These are phyloP conservation scores for Poecile montanus DNA, from an alignment of 2,797 vertebrate genomes.

Conservation along the genomic window DNA sequence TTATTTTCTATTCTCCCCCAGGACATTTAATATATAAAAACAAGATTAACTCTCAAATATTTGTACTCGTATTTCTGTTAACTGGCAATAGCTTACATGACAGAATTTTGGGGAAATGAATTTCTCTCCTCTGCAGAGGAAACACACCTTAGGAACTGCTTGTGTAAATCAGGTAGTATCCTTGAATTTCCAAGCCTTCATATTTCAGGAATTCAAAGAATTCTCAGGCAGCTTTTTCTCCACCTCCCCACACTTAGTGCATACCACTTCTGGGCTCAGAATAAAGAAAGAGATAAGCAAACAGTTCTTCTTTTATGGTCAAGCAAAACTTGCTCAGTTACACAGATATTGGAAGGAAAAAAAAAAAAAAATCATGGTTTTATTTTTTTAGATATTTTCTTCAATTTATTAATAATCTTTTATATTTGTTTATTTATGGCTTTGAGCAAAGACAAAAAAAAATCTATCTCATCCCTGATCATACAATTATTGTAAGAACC, in stretches of 20 bases:
- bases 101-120: background rate
- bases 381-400: slow-evolving; percentile 75
- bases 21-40: background rate
- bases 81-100: background rate
- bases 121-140: background rate
- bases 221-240: background rate
- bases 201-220: background rate
- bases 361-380: slow-evolving; percentile 58
- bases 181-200: background rate
- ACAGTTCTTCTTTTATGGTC: background rate
- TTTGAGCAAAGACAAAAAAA: slow-evolving; percentile 84
- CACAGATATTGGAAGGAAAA: slow-evolving; percentile 59
- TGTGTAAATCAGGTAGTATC: background rate
- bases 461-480: slow-evolving; percentile 77
- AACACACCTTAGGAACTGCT: background rate
- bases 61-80: background rate
- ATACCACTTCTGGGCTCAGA: background rate
- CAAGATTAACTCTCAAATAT: background rate
- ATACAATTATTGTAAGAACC: slow-evolving; percentile 76
- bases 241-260: background rate
- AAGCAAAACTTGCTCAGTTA: slow-evolving; percentile 29
- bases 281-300: background rate
- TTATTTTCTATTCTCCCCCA: background rate
- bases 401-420: slow-evolving; percentile 83
- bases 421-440: slow-evolving; percentile 83